A percentile compares a stretch with the other conserved stretches of the same genome.
phyloP scores from a whole-genome alignment of 2,113 vertebrate species.

The Channa argus region DNA sequence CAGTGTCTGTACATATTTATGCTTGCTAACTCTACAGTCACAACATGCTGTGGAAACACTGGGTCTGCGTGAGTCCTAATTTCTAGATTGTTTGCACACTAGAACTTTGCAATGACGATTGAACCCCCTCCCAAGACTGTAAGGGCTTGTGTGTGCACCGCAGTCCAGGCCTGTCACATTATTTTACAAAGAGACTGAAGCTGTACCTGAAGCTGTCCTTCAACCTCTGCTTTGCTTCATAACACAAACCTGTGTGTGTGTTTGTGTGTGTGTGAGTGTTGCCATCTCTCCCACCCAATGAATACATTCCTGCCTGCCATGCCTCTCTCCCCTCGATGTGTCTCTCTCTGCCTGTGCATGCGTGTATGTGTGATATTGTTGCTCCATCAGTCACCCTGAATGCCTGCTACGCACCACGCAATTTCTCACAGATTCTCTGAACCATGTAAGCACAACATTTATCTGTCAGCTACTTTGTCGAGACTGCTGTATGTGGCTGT shows the following conservation, averaged over 20 bases:
- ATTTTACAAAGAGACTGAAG: constrained; percentile 4
- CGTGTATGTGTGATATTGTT: constrained; percentile 38
- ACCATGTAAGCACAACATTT: constrained; percentile 70
- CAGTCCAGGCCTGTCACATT: neutral
- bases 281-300: constrained; percentile 19
- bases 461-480: constrained; percentile 69
- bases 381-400: constrained; percentile 67
- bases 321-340: neutral
- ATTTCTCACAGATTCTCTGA: constrained; percentile 63
- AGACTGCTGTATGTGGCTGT: constrained; percentile 33
- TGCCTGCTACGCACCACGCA: constrained; percentile 39
- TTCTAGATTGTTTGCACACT: constrained; percentile 6
- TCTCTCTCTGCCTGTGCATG: constrained; percentile 9
- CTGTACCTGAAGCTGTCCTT: constrained; percentile 28
- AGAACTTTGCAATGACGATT: constrained; percentile 36
- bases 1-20: neutral
- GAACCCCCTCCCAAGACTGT: too few species aligned
- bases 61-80: neutral
- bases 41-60: neutral
- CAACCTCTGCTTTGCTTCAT: constrained; percentile 41
- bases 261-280: neutral
- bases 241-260: neutral
- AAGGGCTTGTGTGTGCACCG: neutral
- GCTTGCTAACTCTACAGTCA: neutral
- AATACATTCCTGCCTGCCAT: constrained; percentile 12